Percentiles rank a stretch among this genome's conserved stretches.
Conservation (phyloP, 2,113 vertebrate genomes). For the Dasyprocta punctata region DNA sequence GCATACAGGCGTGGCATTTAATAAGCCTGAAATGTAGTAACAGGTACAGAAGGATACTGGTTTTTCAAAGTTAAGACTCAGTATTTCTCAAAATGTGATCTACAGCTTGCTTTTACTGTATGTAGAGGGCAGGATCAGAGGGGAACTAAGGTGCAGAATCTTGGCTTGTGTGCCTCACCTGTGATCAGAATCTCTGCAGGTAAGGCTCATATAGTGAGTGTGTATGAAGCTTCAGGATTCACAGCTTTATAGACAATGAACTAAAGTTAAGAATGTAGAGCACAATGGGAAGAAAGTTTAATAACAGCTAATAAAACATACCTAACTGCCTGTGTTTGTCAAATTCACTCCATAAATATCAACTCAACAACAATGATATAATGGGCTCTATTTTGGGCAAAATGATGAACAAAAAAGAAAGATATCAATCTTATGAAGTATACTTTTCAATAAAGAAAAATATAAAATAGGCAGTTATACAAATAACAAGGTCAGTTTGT, state of each 20-base stretch:
- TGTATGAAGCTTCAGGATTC: neutral
- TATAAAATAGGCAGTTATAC: neutral
- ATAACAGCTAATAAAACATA: neutral
- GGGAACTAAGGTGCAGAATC: no score
- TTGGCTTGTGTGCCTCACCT: accelerated
- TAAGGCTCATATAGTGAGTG: no score
- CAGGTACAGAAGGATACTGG: neutral
- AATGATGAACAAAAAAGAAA: neutral
- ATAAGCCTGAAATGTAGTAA: neutral
- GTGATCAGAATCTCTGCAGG: neutral
- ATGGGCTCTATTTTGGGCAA: no score
- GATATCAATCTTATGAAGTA: neutral
- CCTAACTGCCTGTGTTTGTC: neutral
- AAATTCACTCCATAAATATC: neutral
- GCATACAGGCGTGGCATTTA: neutral
- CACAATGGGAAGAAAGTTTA: neutral
- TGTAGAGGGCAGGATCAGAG: accelerated
- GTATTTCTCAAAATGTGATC: neutral
- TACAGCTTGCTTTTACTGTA: neutral
- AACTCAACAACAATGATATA: neutral
- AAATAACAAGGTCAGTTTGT: neutral
- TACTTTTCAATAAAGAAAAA: neutral
- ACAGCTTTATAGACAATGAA: neutral
- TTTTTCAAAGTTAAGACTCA: neutral
- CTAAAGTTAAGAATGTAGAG: neutral